Evolutionary conservation across 2,797 vertebrate genomes (phyloP).

Genomic region (Nasua narica): DNA sequence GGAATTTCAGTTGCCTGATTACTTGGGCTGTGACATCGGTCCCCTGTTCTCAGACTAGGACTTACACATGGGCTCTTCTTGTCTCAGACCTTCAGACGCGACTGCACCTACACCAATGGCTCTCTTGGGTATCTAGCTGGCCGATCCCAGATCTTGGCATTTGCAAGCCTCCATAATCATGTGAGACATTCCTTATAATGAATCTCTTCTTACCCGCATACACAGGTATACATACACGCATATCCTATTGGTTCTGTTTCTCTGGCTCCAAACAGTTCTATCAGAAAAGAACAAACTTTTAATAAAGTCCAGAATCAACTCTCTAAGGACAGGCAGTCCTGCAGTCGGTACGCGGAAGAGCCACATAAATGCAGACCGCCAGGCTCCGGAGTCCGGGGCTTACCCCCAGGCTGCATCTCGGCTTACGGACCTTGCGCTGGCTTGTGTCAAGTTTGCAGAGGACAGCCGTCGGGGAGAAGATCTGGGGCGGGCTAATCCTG

Average conservation of each 20-base stretch:
- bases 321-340: not conserved
- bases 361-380: not conserved
- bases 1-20: not conserved
- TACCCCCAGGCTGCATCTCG: not conserved
- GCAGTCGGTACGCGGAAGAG: no score
- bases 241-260: not conserved
- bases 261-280: not conserved
- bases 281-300: not conserved
- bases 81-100: not conserved
- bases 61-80: not conserved
- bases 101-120: not conserved
- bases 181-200: not conserved
- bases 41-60: not conserved
- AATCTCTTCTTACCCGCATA: not conserved
- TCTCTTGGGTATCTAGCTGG: not conserved
- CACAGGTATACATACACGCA: fast-evolving
- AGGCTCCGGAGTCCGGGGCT: not conserved
- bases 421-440: fast-evolving
- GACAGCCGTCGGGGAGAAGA: fast-evolving
- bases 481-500: not conserved
- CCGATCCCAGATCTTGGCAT: not conserved
- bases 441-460: not conserved
- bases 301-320: not conserved
- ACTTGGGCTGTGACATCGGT: not conserved
- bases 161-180: not conserved